Percentiles rank a stretch among this genome's conserved stretches.
These are phyloP conservation scores for Chauna torquata DNA, from an alignment of 2,113 vertebrate species.

Conservation along the genomic window DNA sequence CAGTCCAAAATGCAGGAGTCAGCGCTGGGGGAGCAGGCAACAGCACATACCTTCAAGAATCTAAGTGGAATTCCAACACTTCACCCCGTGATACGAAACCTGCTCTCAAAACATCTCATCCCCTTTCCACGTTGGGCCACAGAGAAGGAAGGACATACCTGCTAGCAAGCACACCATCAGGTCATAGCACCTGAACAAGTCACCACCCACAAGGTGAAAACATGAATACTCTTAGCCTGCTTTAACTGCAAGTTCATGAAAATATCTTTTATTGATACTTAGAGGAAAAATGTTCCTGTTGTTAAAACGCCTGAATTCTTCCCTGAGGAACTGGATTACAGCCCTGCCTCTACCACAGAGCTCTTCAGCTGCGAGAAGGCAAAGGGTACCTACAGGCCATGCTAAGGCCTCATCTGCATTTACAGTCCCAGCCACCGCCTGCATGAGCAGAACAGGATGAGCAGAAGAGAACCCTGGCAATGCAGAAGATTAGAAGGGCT, in stretches of 20 bases:
- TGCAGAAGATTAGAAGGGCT: not conserved
- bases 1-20: not conserved
- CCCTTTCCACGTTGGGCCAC: too few species aligned
- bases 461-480: not conserved
- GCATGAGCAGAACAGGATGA: not conserved
- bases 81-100: not conserved
- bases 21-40: not conserved
- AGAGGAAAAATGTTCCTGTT: not conserved
- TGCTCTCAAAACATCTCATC: not conserved
- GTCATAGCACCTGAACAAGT: too few species aligned
- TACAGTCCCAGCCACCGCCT: not conserved
- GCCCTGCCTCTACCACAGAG: not conserved
- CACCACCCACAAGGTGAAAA: too few species aligned
- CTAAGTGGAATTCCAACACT: not conserved
- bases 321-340: not conserved
- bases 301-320: not conserved
- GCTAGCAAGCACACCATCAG: not conserved
- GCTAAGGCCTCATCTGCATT: too few species aligned
- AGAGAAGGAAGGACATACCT: not conserved
- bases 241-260: not conserved
- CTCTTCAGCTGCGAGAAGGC: not conserved
- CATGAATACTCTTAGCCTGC: not conserved
- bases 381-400: not conserved
- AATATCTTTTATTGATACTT: not conserved
- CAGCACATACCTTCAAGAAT: not conserved